These are phyloP conservation scores for Drosophila suzukii DNA, from an alignment of 1,140 invertebrate species.

Conservation along the genomic window DNA sequence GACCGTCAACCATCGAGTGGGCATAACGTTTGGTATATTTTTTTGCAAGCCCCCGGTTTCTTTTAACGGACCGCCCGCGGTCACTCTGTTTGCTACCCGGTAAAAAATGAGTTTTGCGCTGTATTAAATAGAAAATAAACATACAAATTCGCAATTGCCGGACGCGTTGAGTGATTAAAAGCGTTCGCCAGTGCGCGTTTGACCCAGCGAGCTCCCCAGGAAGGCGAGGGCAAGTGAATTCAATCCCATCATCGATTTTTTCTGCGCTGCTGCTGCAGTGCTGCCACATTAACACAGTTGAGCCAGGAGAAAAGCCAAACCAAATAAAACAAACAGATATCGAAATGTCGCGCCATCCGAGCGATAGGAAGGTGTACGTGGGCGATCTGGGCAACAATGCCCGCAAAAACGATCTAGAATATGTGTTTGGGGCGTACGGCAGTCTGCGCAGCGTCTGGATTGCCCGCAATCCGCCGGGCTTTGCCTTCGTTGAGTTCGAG, in stretches of 20 bases:
- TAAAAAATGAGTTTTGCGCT: constrained; percentile 61
- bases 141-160: constrained; percentile 22
- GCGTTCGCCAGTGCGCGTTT: constrained; percentile 7
- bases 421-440: constrained; percentile 97
- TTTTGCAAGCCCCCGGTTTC: constrained; percentile 1
- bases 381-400: constrained; percentile 95
- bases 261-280: constrained; percentile 48
- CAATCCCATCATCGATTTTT: constrained; percentile 56
- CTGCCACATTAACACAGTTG: constrained; percentile 56
- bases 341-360: constrained; percentile 90
- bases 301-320: constrained; percentile 39
- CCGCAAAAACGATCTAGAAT: constrained; percentile 96
- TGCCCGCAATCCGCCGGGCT: constrained; percentile 95
- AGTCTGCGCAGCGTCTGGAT: constrained; percentile 97
- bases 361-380: constrained; percentile 98
- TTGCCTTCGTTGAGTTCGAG: constrained; percentile 98
- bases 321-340: constrained; percentile 6
- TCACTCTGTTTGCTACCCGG: constrained; percentile 46
- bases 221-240: constrained; percentile 21
- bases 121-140: constrained; percentile 52
- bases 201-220: constrained; percentile 1
- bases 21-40: constrained; percentile 18
- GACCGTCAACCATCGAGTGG: neutral
- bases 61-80: constrained; percentile 20
- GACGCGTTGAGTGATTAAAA: constrained; percentile 28